These are phyloP conservation scores for Micropoecilia bifurca DNA, from an alignment of 2,797 vertebrate genomes.

Conservation along the genomic window DNA sequence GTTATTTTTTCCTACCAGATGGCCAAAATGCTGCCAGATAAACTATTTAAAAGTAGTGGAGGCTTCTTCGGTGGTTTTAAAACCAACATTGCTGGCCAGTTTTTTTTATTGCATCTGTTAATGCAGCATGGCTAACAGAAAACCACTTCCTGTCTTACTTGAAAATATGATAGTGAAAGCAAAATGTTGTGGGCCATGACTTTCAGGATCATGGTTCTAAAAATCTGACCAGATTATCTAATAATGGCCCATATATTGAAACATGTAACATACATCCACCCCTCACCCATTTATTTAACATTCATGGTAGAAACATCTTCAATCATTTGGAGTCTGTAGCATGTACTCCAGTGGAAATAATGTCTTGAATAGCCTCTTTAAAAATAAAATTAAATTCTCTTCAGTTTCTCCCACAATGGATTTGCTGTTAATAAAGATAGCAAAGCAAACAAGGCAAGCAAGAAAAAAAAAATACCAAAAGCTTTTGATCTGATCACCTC, in stretches of 20 bases:
- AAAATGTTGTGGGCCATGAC: background rate
- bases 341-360: slow-evolving; percentile 28
- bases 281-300: background rate
- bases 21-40: background rate
- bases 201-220: background rate
- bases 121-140: background rate
- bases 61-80: background rate
- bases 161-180: background rate
- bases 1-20: background rate
- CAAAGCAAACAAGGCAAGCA: slow-evolving; percentile 29
- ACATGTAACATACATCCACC: too few species aligned
- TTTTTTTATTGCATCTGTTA: background rate
- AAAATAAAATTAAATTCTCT: background rate
- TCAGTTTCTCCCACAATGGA: slow-evolving; percentile 53
- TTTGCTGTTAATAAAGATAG: slow-evolving; percentile 50
- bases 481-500: slow-evolving; percentile 52
- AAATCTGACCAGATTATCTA: slow-evolving; percentile 50
- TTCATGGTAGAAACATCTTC: slow-evolving; percentile 34
- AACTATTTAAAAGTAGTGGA: background rate
- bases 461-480: background rate
- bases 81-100: background rate
- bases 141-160: background rate
- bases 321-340: slow-evolving; percentile 29
- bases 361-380: slow-evolving; percentile 38
- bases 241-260: slow-evolving; percentile 74